phyloP scores from a whole-genome alignment of 2,888 invertebrate species.

The Periphyllus acericola region DNA sequence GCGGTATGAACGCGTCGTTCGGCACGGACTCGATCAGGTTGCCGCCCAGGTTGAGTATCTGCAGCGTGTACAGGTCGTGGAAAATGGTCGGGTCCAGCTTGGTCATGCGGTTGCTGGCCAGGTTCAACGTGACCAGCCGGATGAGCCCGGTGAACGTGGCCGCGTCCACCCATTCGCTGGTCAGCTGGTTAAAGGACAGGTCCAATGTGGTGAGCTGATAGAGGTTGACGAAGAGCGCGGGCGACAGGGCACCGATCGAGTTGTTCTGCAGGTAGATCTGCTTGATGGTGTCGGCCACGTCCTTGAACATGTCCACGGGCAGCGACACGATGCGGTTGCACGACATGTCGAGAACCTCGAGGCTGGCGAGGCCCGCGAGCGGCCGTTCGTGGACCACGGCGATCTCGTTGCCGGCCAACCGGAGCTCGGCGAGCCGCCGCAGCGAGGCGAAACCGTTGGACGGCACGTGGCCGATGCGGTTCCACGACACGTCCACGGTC shows the following conservation, averaged over 20 bases:
- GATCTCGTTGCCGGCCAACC: conserved; percentile 88
- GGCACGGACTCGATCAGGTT: conserved; percentile 89
- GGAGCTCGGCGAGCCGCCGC: conserved; percentile 80
- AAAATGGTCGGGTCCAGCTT: conserved; percentile 82
- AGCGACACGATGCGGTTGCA: conserved; percentile 80
- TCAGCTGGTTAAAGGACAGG: conserved; percentile 84
- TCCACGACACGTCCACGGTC: conserved; percentile 84
- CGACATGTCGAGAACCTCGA: conserved; percentile 83
- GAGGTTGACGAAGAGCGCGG: conserved; percentile 83
- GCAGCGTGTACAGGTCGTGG: conserved; percentile 88
- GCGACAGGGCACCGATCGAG: conserved; percentile 82
- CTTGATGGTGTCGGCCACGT: conserved; percentile 83
- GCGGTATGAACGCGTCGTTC: conserved; percentile 85
- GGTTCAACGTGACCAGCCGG: conserved; percentile 83
- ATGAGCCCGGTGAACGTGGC: conserved; percentile 87
- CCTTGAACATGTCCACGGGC: conserved; percentile 80
- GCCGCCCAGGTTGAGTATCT: conserved; percentile 85
- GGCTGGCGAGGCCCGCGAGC: conserved; percentile 77
- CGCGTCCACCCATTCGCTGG: conserved; percentile 85
- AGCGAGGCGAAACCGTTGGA: conserved; percentile 85
- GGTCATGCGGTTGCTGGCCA: conserved; percentile 86
- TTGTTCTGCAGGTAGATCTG: conserved; percentile 87
- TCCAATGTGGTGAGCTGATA: conserved; percentile 86
- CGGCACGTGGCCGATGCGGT: conserved; percentile 83
- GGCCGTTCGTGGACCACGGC: conserved; percentile 87